Evolutionary conservation across 2,113 vertebrate species (phyloP).

Genomic region (Engraulis encrasicolus): DNA sequence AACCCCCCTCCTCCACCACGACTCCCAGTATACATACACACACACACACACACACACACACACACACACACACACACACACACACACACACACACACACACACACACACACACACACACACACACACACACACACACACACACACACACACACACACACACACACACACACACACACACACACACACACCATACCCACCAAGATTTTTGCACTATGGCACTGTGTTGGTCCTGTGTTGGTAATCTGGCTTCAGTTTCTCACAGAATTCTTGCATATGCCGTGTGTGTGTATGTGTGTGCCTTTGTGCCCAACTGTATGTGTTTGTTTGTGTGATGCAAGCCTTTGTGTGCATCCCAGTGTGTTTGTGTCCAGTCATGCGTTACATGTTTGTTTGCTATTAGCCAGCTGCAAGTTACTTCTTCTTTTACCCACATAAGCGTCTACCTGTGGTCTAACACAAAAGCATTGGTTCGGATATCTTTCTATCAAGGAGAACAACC

Average conservation of each 20-base stretch:
- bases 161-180: too few relatives aligned
- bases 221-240: too few relatives aligned
- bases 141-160: too few relatives aligned
- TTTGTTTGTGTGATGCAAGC: constrained; percentile 23
- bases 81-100: too few relatives aligned
- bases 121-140: too few relatives aligned
- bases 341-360: constrained; percentile 13
- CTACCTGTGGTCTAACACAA: not conserved
- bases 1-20: not conserved
- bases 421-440: not conserved
- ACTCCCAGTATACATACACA: constrained; percentile 25
- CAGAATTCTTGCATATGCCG: too few relatives aligned
- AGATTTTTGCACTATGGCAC: too few relatives aligned
- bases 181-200: too few relatives aligned
- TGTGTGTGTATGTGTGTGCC: constrained; percentile 14
- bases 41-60: constrained; percentile 28
- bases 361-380: not conserved
- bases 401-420: not conserved
- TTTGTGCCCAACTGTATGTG: constrained; percentile 43
- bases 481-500: not conserved
- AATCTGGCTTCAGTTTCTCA: not conserved
- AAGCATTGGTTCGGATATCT: not conserved
- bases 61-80: constrained; percentile 39
- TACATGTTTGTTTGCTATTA: not conserved
- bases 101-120: too few relatives aligned